phyloP scores from a whole-genome alignment of 2,888 invertebrate genomes.

The Vannuccia rotundouncinata region DNA sequence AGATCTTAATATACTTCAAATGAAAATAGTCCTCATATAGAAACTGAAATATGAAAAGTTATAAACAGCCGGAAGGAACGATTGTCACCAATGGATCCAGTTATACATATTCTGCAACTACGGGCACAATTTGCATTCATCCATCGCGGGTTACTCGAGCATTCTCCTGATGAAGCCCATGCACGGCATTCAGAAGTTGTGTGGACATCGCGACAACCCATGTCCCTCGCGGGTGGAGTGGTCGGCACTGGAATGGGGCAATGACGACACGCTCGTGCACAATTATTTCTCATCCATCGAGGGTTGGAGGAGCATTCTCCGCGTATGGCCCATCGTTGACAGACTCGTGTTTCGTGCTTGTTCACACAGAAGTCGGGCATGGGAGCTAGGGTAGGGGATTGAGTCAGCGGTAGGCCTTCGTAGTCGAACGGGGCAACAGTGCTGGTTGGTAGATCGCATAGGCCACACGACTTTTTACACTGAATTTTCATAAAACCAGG shows the following conservation, averaged over 20 bases:
- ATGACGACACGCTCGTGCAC: conserved; percentile 5
- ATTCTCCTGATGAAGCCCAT: conserved; percentile 17
- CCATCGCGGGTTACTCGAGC: not conserved
- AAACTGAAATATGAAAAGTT: too few species aligned
- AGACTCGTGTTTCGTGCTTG: not conserved
- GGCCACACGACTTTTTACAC: conserved; percentile 5
- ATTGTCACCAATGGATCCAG: not conserved
- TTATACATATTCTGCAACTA: not conserved
- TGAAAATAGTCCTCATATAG: too few species aligned
- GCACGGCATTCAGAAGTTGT: not conserved
- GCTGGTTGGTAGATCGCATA: not conserved
- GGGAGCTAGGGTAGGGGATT: not conserved
- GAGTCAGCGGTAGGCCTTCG: not conserved
- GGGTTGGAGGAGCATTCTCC: conserved; percentile 25
- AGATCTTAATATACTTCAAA: too few species aligned
- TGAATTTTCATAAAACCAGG: conserved; percentile 11
- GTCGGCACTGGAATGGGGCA: not conserved
- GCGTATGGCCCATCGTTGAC: not conserved
- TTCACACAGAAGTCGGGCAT: not conserved
- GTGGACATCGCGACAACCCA: not conserved
- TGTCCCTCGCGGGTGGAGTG: not conserved
- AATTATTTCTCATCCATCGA: conserved; percentile 1
- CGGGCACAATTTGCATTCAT: conserved; percentile 8
- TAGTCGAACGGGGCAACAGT: not conserved
- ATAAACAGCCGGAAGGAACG: too few species aligned